Percentiles rank a stretch among this genome's conserved stretches.
Evolutionary conservation across 2,797 vertebrate genomes (phyloP).

Genomic region (Lacerta agilis): DNA sequence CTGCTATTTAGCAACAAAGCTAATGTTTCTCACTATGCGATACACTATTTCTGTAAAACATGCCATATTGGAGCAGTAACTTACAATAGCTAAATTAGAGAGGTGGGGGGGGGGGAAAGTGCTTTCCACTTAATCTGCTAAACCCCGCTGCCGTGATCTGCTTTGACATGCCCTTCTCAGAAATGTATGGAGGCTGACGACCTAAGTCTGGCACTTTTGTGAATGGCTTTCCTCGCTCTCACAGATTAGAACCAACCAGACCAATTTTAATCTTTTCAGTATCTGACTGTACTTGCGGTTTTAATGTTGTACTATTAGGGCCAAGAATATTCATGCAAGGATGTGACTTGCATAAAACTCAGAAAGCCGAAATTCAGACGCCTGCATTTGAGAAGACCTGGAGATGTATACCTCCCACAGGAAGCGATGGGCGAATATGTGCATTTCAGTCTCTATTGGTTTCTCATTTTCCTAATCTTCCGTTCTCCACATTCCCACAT

Average conservation of each 20-base stretch:
- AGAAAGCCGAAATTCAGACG: fast-evolving
- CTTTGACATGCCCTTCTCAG: constrained; percentile 30
- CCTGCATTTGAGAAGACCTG: background rate
- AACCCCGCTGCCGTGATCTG: background rate
- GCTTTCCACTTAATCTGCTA: constrained; percentile 22
- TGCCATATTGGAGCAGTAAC: fast-evolving
- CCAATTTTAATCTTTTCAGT: background rate
- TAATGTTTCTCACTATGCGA: background rate
- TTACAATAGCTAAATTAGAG: background rate
- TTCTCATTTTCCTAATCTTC: too few relatives aligned
- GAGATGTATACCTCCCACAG: background rate
- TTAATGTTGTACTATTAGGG: constrained; percentile 5
- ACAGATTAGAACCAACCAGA: background rate
- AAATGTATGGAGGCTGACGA: background rate
- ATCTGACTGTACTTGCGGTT: constrained; percentile 18
- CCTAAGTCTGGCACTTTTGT: background rate
- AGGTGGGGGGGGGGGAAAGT: background rate
- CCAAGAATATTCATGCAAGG: background rate
- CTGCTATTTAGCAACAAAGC: background rate
- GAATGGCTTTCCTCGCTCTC: background rate
- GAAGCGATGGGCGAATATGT: too few relatives aligned
- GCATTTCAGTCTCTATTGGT: too few relatives aligned
- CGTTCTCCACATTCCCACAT: too few relatives aligned
- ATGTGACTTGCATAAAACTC: background rate
- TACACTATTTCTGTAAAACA: fast-evolving